Base-by-base conservation (phyloP, 2,113 vertebrate genomes). In the Cochlearius cochlearius region DNA sequence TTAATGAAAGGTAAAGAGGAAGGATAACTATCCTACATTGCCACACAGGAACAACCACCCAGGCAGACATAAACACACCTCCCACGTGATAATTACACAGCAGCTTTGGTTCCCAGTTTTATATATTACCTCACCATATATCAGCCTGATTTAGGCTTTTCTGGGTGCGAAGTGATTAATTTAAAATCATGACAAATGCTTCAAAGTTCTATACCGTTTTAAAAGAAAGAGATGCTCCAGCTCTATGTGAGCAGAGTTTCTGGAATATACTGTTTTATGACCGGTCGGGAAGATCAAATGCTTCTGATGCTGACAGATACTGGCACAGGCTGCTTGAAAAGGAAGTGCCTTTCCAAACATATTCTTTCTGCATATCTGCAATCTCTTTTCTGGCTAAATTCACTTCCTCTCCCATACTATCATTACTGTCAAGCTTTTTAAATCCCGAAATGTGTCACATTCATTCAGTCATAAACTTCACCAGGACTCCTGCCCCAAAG, bases 1-100 rank as follows among this genome's bases (percentile, higher is more conserved):
- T 62, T 77, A 73, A 52, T 4, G 34, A 95, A 86, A 82, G 59
- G 49, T 41, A 78, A 62, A 86, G 69, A 76, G 20, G 52, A 89
- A 67, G 63, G 47, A 76, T 67, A 72, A 43, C 47, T 62, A 36
- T 52, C 15, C 26, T 62, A 20, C 36, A 36, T 19, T 53, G 59
- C 81, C 71, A 82, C 94, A 90, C 59, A 82, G 71, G 71, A 92
- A 39, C 41, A 95, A 90, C 81, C 71, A 95, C 94, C 66, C 66
- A 86, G 59, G 81, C 59, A 86, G 81, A 82, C 58, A 68, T 36
- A 81, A 86, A 60, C 39, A 77, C 76, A 78, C 49, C 53, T 78
- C 60, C 49, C 43, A 73, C 18, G 30, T 32, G 52, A 36, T 82
- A 67, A 92, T 86, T 66, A 76, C 41, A 90, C 2, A 74, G 66